These are phyloP conservation scores for Stictocephala bisonia DNA, from an alignment of 2,888 invertebrate genomes.

Conservation along the genomic window DNA sequence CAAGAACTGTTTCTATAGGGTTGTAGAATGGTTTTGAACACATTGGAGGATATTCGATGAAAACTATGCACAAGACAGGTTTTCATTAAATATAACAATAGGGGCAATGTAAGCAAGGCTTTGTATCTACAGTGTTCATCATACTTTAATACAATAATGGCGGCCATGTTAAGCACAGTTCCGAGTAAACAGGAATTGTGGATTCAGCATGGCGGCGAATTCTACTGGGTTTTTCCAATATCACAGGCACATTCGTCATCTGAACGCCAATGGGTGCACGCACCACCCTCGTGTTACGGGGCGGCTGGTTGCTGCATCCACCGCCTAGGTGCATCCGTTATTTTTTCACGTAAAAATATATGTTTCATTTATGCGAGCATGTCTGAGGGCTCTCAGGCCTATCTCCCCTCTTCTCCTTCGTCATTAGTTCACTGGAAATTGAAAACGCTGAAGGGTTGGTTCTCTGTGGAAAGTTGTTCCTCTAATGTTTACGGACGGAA, in stretches of 20 bases:
- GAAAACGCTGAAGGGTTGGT: conserved; percentile 31
- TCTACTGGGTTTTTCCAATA: conserved; percentile 45
- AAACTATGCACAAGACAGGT: conserved; percentile 16
- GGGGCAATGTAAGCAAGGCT: conserved; percentile 25
- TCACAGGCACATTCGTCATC: conserved; percentile 46
- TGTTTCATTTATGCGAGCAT: conserved; percentile 41
- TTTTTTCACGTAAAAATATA: conserved; percentile 47
- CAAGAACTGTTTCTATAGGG: too few relatives aligned
- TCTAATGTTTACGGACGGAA: too few relatives aligned
- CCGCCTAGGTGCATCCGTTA: conserved; percentile 45
- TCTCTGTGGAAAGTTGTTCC: conserved; percentile 34
- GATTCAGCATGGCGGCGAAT: conserved; percentile 42
- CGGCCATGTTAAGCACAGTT: conserved; percentile 43
- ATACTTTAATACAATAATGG: conserved; percentile 45
- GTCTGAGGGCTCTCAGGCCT: conserved; percentile 38
- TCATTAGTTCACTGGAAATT: conserved; percentile 27
- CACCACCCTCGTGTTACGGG: conserved; percentile 10
- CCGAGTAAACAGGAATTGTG: conserved; percentile 40
- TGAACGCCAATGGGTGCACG: conserved; percentile 30
- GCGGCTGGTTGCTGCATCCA: conserved; percentile 29
- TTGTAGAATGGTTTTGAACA: too few relatives aligned
- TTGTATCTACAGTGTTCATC: conserved; percentile 38
- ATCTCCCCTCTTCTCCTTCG: conserved; percentile 27
- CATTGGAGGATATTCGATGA: too few relatives aligned
- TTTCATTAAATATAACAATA: conserved; percentile 20